Evolutionary conservation across 2,888 invertebrate species (phyloP), one percentile per base, ranked within the genome.

Genomic region (Orthosia incerta): DNA sequence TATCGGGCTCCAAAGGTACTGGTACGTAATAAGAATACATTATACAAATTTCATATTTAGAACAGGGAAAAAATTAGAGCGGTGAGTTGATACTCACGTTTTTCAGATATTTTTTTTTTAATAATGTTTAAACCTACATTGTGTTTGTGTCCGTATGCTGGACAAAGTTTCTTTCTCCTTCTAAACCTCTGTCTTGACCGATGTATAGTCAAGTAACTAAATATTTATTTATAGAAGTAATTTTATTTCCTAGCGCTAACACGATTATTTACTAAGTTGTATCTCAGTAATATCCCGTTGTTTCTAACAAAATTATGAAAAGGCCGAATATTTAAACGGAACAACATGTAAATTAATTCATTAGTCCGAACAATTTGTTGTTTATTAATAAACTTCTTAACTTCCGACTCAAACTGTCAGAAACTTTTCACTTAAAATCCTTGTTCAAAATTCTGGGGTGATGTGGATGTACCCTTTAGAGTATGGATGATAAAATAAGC

Each of bases 341-440:
- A 78, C 72, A 83, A 80, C 82, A 45, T 83, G 85, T 83, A 84
- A 78, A 86, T 86, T 83, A 86, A 86, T 86, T 88, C 85, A 88
- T 89, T 88, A 87, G 83, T 80, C 77, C 73, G 76, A 87, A 83
- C 81, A 82, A 83, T 84, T 84, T 83, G 88, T 87, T 88, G 86
- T 86, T 83, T 78, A 76, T 71, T 71, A 71, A 82, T 67, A 65
- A 79, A 77, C 77, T 67, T 67, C 59, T 51, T 56, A 79, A 69
- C 82, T 79, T 83, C 64, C 45, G 61, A 68, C 64, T 72, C 50
- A 57, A 82, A 80, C 72, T 78, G 83, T 69, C 79, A 53, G 60
- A 80, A 82, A 82, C 71, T 82, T 82, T 71, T 78, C 77, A 57
- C 64, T 67, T 71, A 51, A 71, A 82, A 78, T 71, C 71, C 56